Evolutionary conservation across 2,888 invertebrate genomes (phyloP).

Genomic region (Acrobasis repandana): DNA sequence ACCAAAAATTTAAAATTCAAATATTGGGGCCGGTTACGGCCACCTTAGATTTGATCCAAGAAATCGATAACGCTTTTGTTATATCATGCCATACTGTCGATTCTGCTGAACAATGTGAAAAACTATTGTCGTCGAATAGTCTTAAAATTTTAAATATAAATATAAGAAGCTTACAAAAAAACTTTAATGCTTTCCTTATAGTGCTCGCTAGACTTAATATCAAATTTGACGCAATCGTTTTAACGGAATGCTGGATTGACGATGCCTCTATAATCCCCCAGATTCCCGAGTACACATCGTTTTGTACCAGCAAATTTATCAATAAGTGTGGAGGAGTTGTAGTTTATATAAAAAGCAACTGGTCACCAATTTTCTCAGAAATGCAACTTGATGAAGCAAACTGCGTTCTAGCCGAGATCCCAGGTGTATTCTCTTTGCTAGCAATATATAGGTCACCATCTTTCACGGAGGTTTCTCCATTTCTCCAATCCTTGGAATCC

Average conservation of each 20-base stretch:
- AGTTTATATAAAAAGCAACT: conserved; percentile 22
- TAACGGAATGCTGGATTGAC: conserved; percentile 30
- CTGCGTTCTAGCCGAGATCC: conserved; percentile 24
- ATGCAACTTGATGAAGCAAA: conserved; percentile 25
- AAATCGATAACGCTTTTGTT: not conserved
- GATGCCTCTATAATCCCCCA: conserved; percentile 23
- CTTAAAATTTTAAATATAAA: not conserved
- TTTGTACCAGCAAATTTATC: conserved; percentile 18
- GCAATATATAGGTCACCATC: conserved; percentile 31
- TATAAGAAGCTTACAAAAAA: not conserved
- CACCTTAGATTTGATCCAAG: not conserved
- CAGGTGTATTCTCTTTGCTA: conserved; percentile 11
- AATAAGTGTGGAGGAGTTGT: conserved; percentile 31
- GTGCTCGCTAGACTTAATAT: not conserved
- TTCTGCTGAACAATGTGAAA: not conserved
- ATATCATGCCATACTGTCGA: conserved; percentile 5
- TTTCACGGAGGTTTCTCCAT: conserved; percentile 23
- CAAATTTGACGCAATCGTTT: conserved; percentile 24
- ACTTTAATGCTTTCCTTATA: not conserved
- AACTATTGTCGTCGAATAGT: not conserved
- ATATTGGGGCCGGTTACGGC: no score
- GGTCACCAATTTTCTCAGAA: conserved; percentile 25
- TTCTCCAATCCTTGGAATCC: conserved; percentile 18
- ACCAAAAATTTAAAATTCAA: no score
- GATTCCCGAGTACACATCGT: conserved; percentile 18